Evolutionary conservation across 2,113 vertebrate genomes (phyloP).

Genomic region (Psilopogon haemacephalus): DNA sequence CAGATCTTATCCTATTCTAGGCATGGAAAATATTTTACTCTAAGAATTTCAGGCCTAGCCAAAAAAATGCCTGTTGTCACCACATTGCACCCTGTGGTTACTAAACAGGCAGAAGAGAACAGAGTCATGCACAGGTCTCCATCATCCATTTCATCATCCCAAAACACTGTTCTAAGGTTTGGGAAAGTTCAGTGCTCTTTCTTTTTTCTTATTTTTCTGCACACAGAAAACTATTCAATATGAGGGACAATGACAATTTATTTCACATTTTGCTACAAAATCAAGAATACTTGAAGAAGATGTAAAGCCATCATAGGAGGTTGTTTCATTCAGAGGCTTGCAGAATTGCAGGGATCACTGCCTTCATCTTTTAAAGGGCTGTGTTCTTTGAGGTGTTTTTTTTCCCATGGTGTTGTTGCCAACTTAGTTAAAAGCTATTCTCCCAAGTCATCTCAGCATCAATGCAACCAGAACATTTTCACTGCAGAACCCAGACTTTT

Average conservation of each 20-base stretch:
- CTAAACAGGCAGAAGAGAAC: neutral
- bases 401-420: neutral
- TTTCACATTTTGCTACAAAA: neutral
- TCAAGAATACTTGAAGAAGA: neutral
- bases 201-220: neutral
- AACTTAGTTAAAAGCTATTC: neutral
- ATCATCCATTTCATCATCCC: neutral
- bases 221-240: neutral
- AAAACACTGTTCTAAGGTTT: neutral
- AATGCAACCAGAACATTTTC: neutral
- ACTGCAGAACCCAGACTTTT: neutral
- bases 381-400: neutral
- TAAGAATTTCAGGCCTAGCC: neutral
- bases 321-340: neutral
- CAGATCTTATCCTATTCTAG: neutral
- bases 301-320: neutral
- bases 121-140: neutral
- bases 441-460: neutral
- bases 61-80: slow-evolving; percentile 45
- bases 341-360: neutral
- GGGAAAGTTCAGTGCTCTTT: neutral
- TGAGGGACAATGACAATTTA: neutral
- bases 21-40: neutral
- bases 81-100: neutral
- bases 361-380: neutral